Evolutionary conservation across 2,888 invertebrate species (phyloP).

Genomic region (Stramonita haemastoma): DNA sequence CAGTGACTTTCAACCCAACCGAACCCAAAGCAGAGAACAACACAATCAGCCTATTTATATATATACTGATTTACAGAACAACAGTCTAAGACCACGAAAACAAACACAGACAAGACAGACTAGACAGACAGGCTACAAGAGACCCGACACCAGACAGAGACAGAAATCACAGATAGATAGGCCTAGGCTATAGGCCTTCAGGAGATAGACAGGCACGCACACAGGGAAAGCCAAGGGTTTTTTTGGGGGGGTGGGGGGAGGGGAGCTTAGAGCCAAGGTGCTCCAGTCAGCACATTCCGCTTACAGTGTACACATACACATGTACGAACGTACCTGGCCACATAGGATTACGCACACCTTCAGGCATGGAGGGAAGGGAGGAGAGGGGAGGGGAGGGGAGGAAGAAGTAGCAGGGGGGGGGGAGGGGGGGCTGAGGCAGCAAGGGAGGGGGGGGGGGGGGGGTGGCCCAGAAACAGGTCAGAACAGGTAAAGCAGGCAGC

Average conservation of each 20-base stretch:
- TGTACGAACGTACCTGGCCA: neutral
- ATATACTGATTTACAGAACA: neutral
- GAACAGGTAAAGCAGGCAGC: too few relatives aligned
- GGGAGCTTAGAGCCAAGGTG: neutral
- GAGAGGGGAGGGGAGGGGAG: neutral
- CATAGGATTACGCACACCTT: conserved; percentile 20
- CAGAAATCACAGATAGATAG: neutral
- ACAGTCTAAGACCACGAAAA: neutral
- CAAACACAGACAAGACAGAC: conserved; percentile 10
- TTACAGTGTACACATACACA: neutral
- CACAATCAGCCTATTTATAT: neutral
- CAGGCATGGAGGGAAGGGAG: neutral
- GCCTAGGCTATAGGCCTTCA: too few relatives aligned
- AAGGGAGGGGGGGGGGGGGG: neutral
- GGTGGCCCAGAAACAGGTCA: too few relatives aligned
- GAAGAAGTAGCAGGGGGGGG: neutral
- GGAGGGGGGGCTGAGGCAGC: neutral
- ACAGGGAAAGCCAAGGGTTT: neutral
- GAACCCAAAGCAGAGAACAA: neutral
- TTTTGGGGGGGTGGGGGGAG: too few relatives aligned
- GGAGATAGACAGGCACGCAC: neutral
- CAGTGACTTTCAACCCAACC: too few relatives aligned
- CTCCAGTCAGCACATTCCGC: conserved; percentile 23
- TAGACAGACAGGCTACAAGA: conserved; percentile 28
- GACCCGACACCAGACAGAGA: conserved; percentile 29